Evolutionary conservation across 2,113 vertebrate species (phyloP), one percentile per base, ranked within the genome.

Genomic region (Eubucco bourcierii): DNA sequence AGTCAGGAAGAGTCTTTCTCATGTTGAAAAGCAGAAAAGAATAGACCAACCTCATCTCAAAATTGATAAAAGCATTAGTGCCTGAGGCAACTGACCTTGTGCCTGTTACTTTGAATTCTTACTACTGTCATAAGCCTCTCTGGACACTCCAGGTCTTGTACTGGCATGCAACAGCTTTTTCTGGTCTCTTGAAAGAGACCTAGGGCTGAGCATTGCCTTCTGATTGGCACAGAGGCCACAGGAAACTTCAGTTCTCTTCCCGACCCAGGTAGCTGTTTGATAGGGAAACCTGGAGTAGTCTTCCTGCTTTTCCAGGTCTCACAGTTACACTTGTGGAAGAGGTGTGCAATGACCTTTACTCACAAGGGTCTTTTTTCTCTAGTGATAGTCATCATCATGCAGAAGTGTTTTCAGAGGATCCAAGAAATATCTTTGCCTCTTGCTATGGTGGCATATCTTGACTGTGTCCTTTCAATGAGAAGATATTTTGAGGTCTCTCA

Each of bases 121-220:
- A 21, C 8, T 29, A 7, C 20, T 66, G 37, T 16, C 9, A 28
- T 55, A 71, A 33, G 14, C 18, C 34, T 53, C 31, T 61, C 64
- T 34, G 39, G n/a, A 19, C 23, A 9, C 6, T 53, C 21, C 17
- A 75, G 23, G 55, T 86, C 56, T 84, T 25, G 33, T 8, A 29
- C 3, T 20, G 72, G n/a, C 3, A n/a, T 8, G 14, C 14, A 33
- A 15, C 21, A 64, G 17, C 0, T 56, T 84, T 37, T 75, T 46
- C 41, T 72, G 41, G 37, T 28, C 55, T 67, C 15, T 41, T 63
- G 34, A 33, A 76, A 77, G 13, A 15, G 10, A 12, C 33, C 39
- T 28, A 86, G 59, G 28, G 1, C 47, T 56, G 23, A 29, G 7
- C 28, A 64, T 34, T 76, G 17, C 59, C 12, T 79, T 0, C 0